Percentiles rank a stretch among this genome's conserved stretches.
These are phyloP conservation scores for Chrosomus eos DNA, from an alignment of 2,797 vertebrate species.

Conservation along the genomic window DNA sequence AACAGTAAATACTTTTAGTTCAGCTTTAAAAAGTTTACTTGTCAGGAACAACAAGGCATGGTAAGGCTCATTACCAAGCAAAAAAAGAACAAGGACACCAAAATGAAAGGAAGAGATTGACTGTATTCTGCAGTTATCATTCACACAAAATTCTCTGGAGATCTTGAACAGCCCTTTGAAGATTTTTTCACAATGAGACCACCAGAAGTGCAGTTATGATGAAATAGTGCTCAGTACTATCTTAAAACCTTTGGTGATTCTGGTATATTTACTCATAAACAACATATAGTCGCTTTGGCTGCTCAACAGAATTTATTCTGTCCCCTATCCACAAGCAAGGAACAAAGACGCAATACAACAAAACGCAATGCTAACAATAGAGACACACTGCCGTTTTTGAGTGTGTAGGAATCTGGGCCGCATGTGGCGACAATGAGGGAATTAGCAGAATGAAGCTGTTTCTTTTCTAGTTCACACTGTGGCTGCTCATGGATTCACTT, in stretches of 20 bases:
- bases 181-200: neutral
- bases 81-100: neutral
- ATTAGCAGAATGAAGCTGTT: constrained; percentile 42
- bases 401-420: constrained; percentile 9
- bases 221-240: neutral
- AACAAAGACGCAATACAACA: neutral
- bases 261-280: constrained; percentile 20
- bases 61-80: neutral
- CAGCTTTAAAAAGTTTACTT: neutral
- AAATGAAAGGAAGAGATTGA: constrained; percentile 1
- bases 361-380: constrained; percentile 12
- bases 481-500: constrained; percentile 31
- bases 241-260: neutral
- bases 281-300: neutral
- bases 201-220: constrained; percentile 1
- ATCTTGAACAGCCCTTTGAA: neutral
- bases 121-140: neutral
- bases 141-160: neutral
- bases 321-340: neutral
- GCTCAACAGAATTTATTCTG: neutral
- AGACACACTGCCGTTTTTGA: neutral
- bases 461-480: constrained; percentile 39
- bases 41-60: neutral
- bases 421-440: constrained; percentile 40
- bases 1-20: neutral